A percentile compares a stretch with the other conserved stretches of the same genome.
These are phyloP conservation scores for Manduca sexta DNA, from an alignment of 1,140 invertebrate species.

Conservation along the genomic window DNA sequence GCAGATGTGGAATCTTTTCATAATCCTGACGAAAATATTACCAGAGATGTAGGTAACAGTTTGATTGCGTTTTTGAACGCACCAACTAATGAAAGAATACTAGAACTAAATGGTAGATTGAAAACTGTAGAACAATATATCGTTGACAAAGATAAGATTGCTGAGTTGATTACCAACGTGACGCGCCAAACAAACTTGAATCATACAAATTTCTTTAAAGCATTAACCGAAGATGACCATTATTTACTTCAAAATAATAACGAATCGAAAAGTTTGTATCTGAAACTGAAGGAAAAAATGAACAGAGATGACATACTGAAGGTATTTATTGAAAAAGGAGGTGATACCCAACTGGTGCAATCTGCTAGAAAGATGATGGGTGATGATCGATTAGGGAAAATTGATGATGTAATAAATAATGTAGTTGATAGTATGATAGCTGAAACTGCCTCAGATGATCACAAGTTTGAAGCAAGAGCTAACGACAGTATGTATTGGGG, in stretches of 20 bases:
- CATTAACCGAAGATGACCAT: conserved; percentile 41
- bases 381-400: conserved; percentile 9
- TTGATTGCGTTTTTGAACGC: conserved; percentile 11
- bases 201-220: conserved; percentile 45
- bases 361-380: conserved; percentile 42
- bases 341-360: conserved; percentile 22
- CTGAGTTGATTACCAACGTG: conserved; percentile 34
- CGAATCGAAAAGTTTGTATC: conserved; percentile 42
- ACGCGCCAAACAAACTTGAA: conserved; percentile 32
- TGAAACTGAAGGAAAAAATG: conserved; percentile 55
- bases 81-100: conserved; percentile 23
- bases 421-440: conserved; percentile 45
- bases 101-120: conserved; percentile 44
- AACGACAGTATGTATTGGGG: conserved; percentile 51
- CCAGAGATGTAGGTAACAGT: background rate
- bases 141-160: conserved; percentile 35
- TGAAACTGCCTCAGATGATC: conserved; percentile 35
- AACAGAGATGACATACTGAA: conserved; percentile 53
- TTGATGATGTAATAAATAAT: conserved; percentile 24
- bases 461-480: conserved; percentile 29
- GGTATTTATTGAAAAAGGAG: conserved; percentile 32
- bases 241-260: conserved; percentile 26
- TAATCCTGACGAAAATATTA: too few relatives aligned
- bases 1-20: too few relatives aligned
- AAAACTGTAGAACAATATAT: conserved; percentile 39